These are phyloP conservation scores for Brachyalestes nurse DNA, from an alignment of 2,797 vertebrate species.

Conservation along the genomic window DNA sequence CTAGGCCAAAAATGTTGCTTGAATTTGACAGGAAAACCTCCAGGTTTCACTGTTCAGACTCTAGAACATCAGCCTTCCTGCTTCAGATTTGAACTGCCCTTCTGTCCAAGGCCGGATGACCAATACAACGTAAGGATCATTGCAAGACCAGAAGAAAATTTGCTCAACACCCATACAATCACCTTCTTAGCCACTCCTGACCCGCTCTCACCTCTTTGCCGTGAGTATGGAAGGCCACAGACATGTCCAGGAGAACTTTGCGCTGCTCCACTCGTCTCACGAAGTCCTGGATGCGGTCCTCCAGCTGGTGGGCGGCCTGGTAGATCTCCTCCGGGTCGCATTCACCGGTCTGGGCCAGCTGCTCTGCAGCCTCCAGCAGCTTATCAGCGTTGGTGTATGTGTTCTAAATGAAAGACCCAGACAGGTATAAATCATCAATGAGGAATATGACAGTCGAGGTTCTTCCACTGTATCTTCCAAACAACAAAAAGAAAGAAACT, in stretches of 20 bases:
- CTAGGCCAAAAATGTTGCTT: too few relatives aligned
- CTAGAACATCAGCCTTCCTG: too few relatives aligned
- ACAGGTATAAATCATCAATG: neutral
- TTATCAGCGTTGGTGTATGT: conserved; percentile 98
- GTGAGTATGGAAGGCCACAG: conserved; percentile 96
- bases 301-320: conserved; percentile 96
- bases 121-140: neutral
- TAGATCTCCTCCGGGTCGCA: conserved; percentile 98
- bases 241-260: conserved; percentile 97
- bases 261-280: conserved; percentile 96
- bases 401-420: conserved; percentile 77
- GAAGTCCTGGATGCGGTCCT: conserved; percentile 98
- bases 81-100: too few relatives aligned
- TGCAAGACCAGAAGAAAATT: neutral
- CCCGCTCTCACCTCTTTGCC: conserved; percentile 89
- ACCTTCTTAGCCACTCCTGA: neutral
- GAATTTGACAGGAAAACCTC: too few relatives aligned
- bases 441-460: neutral
- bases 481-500: neutral
- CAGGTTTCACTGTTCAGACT: too few relatives aligned
- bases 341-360: conserved; percentile 96
- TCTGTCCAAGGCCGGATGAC: neutral
- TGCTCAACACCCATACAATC: neutral
- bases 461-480: neutral
- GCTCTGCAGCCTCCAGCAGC: conserved; percentile 94